Evolutionary conservation across 2,888 invertebrate genomes (phyloP), one percentile per base, ranked within the genome.

Genomic region (Chymomyza fuscimana): DNA sequence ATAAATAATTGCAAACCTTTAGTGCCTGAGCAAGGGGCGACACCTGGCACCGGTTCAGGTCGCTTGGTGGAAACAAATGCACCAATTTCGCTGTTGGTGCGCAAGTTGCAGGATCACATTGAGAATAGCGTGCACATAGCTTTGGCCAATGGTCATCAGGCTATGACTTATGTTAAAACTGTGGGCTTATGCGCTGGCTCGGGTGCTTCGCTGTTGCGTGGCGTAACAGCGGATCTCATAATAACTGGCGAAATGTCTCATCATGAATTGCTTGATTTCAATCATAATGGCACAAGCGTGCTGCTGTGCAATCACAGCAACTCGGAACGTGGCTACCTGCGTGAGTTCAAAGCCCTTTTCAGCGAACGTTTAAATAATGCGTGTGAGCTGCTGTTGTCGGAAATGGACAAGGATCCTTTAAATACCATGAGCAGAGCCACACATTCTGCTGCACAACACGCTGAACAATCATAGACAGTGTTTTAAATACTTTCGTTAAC

Each of bases 181-280:
- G 94, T 97, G 5, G 98, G 97, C 0, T 92, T 98, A 1, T 98
- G 98, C 90, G 98, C 97, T 36, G 99, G 99, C 0, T 96, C 98
- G 0, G 98, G 98, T 0, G 93, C 93, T 6, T 95, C 96, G 0
- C 94, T 98, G 2, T 92, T 99, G 22, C 94, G 94, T 76, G 94
- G 94, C 15, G 93, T 95, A 0, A 70, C 91, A 19, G 97, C 96
- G 3, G 97, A 98, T 92, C 92, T 99, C 15, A 96, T 96, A 86
- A 90, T 99, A 50, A 98, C 98, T 16, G 96, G 94, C 9, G 99
- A 99, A 93, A 98, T 99, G 98, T 94, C 96, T 1, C 99, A 99
- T 91, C 99, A 99, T 89, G 98, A 98, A 78, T 92, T 98, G 1
- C 93, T 99, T 50, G 97, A 98, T 87, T 97, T 97, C 0, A 93